phyloP scores from a whole-genome alignment of 2,113 vertebrate species.

The Strix aluco region DNA sequence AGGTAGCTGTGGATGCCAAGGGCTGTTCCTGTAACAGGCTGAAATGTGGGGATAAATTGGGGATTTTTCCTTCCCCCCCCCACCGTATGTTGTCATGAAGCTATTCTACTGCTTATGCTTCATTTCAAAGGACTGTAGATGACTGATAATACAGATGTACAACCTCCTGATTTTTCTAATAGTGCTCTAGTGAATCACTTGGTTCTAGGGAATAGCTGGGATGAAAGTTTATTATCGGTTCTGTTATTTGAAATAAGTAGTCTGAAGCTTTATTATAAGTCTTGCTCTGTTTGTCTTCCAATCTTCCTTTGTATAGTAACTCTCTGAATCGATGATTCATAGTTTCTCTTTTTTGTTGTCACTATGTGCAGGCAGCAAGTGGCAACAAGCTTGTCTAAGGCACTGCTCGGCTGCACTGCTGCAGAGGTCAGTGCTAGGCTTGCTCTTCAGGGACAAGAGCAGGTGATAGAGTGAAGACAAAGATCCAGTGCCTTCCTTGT shows the following conservation, averaged over 20 bases:
- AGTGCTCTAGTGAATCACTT: not conserved
- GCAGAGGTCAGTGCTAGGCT: not conserved
- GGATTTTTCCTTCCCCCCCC: fast-evolving
- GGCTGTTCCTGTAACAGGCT: not conserved
- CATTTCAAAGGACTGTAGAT: not conserved
- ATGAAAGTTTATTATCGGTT: not conserved
- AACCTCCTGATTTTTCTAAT: not conserved
- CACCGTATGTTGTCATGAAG: not conserved
- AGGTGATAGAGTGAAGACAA: not conserved
- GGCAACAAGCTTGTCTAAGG: not conserved
- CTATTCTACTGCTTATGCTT: not conserved
- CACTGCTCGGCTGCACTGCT: not conserved
- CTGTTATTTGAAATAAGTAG: not conserved
- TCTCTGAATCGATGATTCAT: not conserved
- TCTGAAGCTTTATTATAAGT: not conserved
- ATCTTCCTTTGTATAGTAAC: not conserved
- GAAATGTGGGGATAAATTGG: not conserved
- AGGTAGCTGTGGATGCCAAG: not conserved
- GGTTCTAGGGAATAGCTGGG: not conserved
- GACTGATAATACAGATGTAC: not conserved
- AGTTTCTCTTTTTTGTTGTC: not conserved
- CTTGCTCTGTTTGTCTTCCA: not conserved
- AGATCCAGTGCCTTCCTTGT: not conserved
- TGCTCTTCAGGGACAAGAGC: not conserved
- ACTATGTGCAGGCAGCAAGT: not conserved